Conservation (phyloP, 2,797 vertebrate genomes). For the Melanotaenia maccullochi region DNA sequence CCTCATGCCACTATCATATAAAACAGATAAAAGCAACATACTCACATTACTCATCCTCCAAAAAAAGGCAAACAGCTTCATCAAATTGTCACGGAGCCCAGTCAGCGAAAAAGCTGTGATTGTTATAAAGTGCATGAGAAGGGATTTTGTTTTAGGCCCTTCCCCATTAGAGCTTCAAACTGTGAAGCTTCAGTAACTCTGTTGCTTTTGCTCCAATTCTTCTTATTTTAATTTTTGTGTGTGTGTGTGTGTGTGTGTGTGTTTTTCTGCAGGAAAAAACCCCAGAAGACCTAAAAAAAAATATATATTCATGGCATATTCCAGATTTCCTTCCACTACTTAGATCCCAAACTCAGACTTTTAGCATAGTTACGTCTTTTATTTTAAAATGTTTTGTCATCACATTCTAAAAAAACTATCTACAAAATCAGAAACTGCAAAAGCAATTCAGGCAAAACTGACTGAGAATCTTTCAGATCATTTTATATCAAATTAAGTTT, state of each 20-base stretch:
- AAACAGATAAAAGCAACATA: conserved; percentile 56
- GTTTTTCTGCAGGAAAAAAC: background rate
- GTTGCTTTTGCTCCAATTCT: background rate
- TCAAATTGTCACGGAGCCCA: conserved; percentile 55
- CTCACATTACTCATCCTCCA: conserved; percentile 52
- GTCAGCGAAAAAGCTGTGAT: conserved; percentile 56
- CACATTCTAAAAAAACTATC: background rate
- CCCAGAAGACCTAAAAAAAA: background rate
- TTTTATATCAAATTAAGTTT: background rate
- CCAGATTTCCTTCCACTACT: background rate
- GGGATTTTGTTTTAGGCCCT: conserved; percentile 35
- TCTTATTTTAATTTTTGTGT: background rate
- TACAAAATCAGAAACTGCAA: background rate
- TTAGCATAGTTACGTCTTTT: background rate
- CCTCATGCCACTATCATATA: conserved; percentile 39
- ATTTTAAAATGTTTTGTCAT: background rate
- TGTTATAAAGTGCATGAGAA: conserved; percentile 46
- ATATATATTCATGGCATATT: background rate
- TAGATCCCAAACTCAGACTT: background rate
- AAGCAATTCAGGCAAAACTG: background rate
- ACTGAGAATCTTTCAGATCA: background rate
- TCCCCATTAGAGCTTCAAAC: conserved; percentile 7
- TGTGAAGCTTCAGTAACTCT: background rate
- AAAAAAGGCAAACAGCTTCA: conserved; percentile 52
- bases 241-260: background rate